Base-by-base conservation (phyloP, 2,113 vertebrate genomes). In the Fulmarus glacialis region DNA sequence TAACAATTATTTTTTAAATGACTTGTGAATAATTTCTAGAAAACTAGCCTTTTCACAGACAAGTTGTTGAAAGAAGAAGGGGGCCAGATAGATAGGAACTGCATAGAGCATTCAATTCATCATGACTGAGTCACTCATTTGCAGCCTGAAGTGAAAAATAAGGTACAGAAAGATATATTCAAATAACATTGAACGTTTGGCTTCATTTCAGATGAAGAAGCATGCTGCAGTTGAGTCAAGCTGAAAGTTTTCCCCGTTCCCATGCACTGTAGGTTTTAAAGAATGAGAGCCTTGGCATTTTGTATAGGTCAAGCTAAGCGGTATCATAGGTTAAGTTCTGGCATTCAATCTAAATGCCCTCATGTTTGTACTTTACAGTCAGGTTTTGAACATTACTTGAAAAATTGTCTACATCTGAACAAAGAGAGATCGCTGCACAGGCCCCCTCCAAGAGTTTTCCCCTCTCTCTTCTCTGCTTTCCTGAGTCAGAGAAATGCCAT, bases 321-420 rank as follows among this genome's bases (percentile, higher is more conserved):
- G 80, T 87, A 87, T 78, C 83, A 64, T 71, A 82, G 91, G 78
- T 92, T 95, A 92, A 89, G 60, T 95, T 91, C 63, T 91, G 66
- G 81, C 24, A 78, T 89, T 89, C 77, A 72, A 14, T 52, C 83
- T 82, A 87, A 91, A 79, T 63, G 56, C 10, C 36, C 30, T 68
- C 68, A n/a, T 75, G 48, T 92, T 93, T 93, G 74, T n/a, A 32
- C 36, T 79, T 67, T 72, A 34, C 43, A 74, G 50, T 6, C 38
- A 67, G 47, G 40, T 86, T 95, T 89, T 79, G 82, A 82, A 79
- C 20, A 64, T 62, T 52, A 26, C 38, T 59, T 95, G 88, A 91
- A 82, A 81, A 90, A 74, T 36, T 66, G 23, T 73, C 67, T 47
- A 17, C 45, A 40, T 48, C 26, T 3, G 6, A 89, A 87, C 27